Base-by-base conservation (phyloP, 2,888 invertebrate genomes). In the Amphipoea lucens region DNA sequence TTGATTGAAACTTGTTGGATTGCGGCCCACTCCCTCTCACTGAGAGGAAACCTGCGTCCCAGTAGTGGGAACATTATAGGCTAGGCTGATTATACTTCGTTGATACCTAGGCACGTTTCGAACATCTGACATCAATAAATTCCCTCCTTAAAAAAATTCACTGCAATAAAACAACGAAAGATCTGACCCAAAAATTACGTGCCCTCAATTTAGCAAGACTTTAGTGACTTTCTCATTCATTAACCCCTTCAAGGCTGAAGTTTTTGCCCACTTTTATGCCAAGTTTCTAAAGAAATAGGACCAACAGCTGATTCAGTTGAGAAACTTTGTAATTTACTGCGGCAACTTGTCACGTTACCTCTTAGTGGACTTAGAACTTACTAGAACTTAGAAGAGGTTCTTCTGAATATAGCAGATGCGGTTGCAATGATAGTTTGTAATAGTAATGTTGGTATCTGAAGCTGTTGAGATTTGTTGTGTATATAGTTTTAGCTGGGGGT, bases 241-340 rank as follows among this genome's bases (percentile, higher is more conserved):
- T 84, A 81, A 87, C 84, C 81, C 79, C 20, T 84, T 62, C 57
- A 74, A 72, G 75, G 66, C 7, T 57, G 65, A 77, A 69, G 40
- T 81, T 87, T 86, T 87, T 80, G 51, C 67, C 60, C 45, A 86
- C 76, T 84, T 83, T 85, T 84, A 66, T 77, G 42, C 45, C 4
- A 74, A 81, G 74, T 81, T 87, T 70, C 12, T 23, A 62, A 86
- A 89, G 87, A 84, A 82, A 77, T 70, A 14, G 40, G 60, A 72
- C 63, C 74, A 82, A 74, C 73, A 82, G 77, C 84, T 83, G 84
- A 87, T 81, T 87, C 76, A 70, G 82, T 42, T 57, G 67, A 36
- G 45, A 68, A 89, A 88, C 78, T 89, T 87, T 51, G 71, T 87
- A 84, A 88, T 88, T 87, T 87, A 88, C 70, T 83, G 79, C 40